These are phyloP conservation scores for Ptychodera flava DNA, from an alignment of 35 echinoderm and acorn worm species.

Conservation along the genomic window DNA sequence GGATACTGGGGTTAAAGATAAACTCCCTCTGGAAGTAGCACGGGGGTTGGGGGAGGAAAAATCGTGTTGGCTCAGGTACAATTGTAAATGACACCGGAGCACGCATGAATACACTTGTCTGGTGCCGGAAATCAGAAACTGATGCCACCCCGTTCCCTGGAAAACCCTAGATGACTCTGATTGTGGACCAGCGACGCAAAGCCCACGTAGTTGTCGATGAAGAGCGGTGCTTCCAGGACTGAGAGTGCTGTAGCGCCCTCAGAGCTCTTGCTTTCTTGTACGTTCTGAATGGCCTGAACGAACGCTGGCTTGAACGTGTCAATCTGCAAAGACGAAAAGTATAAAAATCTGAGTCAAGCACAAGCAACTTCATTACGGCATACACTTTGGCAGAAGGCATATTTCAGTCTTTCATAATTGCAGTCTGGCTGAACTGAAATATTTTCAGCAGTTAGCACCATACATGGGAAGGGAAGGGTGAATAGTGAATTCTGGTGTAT, in stretches of 20 bases:
- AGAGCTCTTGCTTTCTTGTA: constrained; percentile 24
- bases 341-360: background rate
- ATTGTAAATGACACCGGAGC: too few relatives aligned
- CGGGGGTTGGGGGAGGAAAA: too few relatives aligned
- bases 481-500: too few relatives aligned
- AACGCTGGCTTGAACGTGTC: constrained; percentile 50
- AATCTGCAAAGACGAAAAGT: constrained; percentile 22
- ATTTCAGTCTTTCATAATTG: too few relatives aligned
- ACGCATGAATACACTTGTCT: too few relatives aligned
- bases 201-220: constrained; percentile 57
- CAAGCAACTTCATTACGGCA: background rate
- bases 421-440: too few relatives aligned
- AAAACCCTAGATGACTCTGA: constrained; percentile 88
- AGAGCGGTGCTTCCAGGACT: constrained; percentile 39
- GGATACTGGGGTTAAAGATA: too few relatives aligned
- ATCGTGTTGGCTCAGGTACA: too few relatives aligned
- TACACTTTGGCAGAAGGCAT: background rate
- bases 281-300: constrained; percentile 48
- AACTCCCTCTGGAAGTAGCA: too few relatives aligned
- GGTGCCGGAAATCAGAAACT: too few relatives aligned
- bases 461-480: too few relatives aligned
- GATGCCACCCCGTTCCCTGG: constrained; percentile 75
- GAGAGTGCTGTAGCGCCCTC: constrained; percentile 32
- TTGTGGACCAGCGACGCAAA: constrained; percentile 58
- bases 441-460: too few relatives aligned